Evolutionary conservation across 2,113 vertebrate species (phyloP), one percentile per base, ranked within the genome.

Genomic region (Lethenteron reissneri): DNA sequence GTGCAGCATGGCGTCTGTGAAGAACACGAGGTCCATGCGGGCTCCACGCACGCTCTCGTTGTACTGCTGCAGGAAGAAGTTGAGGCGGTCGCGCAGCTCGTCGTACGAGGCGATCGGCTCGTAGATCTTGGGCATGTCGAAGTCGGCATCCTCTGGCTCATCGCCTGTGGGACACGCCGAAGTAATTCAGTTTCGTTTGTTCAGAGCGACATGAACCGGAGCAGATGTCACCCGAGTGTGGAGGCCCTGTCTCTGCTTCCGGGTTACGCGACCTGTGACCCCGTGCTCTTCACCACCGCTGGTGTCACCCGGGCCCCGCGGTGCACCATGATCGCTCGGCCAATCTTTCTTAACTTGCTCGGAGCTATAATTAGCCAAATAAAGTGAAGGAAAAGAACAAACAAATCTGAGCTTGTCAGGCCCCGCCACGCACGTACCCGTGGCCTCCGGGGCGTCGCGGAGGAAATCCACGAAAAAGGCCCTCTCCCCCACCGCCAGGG

Each of bases 391-490:
- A 41, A 41, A 41, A 41, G 1, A 41, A 41, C 1, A 7, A 41
- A 25, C 25, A 25, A 7, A 7, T 41, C 41, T 41, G 41, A 41
- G 41, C 41, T 41, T 41, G 41, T 41, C 41, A 41, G 41, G 41
- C 41, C 41, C 4, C 41, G 41, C 41, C 41, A 41, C 6, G 41
- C 41, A 7, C 41, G 5, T 41, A 41, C 41, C 41, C 82, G 82
- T 83, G 70, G 77, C 82, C 76, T 87, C 84, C 12, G 90, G 87
- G 10, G 83, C 80, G 70, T 92, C 86, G 73, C 85, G 82, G 70
- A 97, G 79, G 79, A 99, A 99, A 79, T 97, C 90, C 69, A 92
- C 91, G 80, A 99, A 99, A 74, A 87, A 87, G n/a, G 77, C 56
- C 71, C 94, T 86, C 1, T 41, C 74, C 64, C 80, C 83, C 57